Base-by-base conservation (phyloP, 2,113 vertebrate genomes). In the Azemiops feae region DNA sequence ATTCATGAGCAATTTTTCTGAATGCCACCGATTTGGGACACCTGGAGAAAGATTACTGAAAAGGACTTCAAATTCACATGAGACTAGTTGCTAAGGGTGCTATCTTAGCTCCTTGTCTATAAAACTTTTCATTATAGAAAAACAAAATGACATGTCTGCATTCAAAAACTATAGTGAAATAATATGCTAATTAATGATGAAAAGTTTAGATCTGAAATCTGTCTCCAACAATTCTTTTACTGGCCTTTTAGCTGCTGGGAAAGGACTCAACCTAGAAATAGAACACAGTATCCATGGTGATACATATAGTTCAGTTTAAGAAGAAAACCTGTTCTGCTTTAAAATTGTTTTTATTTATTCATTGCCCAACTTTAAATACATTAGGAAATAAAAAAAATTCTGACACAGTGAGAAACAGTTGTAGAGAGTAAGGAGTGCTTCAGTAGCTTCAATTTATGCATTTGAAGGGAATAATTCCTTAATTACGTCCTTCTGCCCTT, bases 211-310 rank as follows among this genome's bases (percentile, higher is more conserved):
- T n/a, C 74, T n/a, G 89, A 93, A 94, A 50, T 30, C 30, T 54
- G 43, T 90, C 54, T 95, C 94, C 91, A 93, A 23, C 55, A 18
- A 34, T 95, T 89, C 18, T 95, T 94, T 88, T 94, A 91, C 93
- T 92, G 94, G 92, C 93, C 95, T 94, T 91, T 95, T 50, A 52
- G 87, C 90, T 94, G 86, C 85, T 95, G 64, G 64, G 89, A 95
- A 96, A 96, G 95, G 94, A 90, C 94, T 94, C 53, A 64, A 92
- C 92, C 95, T 97, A 81, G 94, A 96, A 97, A 97, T 97, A 97
- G 94, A 93, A 94, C 58, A 69, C 91, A 0, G 58, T 97, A 93
- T 96, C 96, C 96, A 97, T 97, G 96, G 96, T 94, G 96, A 97
- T 95, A 81, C 86, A 54, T 87, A 91, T 85, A 91, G 86, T 91